Percentiles rank a stretch among this genome's conserved stretches.
Conservation (phyloP, 2,113 vertebrate species). For the Acanthochromis polyacanthus region DNA sequence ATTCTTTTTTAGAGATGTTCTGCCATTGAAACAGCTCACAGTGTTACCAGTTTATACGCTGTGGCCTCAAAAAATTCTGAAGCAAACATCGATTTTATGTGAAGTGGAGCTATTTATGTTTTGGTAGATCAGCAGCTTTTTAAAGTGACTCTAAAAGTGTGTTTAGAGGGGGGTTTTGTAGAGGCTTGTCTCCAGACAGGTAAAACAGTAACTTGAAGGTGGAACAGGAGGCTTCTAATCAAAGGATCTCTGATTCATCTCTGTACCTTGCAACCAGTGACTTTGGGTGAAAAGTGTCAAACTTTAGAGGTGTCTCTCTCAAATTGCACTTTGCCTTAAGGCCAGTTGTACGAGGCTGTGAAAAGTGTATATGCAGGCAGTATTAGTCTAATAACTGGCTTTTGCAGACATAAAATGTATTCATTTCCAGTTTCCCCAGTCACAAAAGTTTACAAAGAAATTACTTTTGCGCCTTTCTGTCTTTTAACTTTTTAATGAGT, state of each 20-base stretch:
- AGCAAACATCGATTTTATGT: constrained; percentile 19
- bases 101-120: constrained; percentile 6
- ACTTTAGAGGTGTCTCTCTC: constrained; percentile 25
- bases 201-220: constrained; percentile 34
- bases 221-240: constrained; percentile 19
- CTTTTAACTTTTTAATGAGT: no score
- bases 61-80: background rate
- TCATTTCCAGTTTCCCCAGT: no score
- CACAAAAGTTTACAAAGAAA: no score
- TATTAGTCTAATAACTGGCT: background rate
- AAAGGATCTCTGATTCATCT: constrained; percentile 28
- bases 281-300: constrained; percentile 27
- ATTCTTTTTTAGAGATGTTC: background rate
- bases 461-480: no score
- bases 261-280: constrained; percentile 6
- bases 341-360: constrained; percentile 17
- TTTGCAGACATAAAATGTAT: no score
- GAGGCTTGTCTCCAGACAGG: constrained; percentile 14
- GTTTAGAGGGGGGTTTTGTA: constrained; percentile 8
- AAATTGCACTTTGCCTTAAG: constrained; percentile 23
- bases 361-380: constrained; percentile 9
- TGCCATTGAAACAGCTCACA: background rate
- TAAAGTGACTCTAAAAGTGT: constrained; percentile 10
- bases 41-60: background rate
- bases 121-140: constrained; percentile 25